A percentile compares a stretch with the other conserved stretches of the same genome.
Evolutionary conservation across 1,140 invertebrate genomes (phyloP).

Genomic region (Pogonognathellus flavescens): DNA sequence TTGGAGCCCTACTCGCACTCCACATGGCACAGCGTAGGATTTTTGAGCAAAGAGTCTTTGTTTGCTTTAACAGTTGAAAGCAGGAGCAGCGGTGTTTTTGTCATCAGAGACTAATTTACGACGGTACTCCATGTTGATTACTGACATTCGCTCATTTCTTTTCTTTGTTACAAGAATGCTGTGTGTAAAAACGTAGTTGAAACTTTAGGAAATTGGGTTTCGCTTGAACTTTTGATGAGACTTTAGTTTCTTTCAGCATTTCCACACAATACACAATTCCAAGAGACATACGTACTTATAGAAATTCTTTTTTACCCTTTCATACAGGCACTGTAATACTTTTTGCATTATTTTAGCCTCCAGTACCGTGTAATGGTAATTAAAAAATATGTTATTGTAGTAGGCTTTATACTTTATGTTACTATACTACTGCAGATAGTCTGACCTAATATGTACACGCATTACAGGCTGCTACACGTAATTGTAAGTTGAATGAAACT

Average conservation of each 20-base stretch:
- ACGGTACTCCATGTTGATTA: slow-evolving; percentile 9
- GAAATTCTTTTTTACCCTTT: no score
- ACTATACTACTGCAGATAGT: no score
- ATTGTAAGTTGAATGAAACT: slow-evolving; percentile 17
- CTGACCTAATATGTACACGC: no score
- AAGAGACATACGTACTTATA: no score
- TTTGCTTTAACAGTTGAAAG: slow-evolving; percentile 9
- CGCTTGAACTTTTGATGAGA: slow-evolving; percentile 5
- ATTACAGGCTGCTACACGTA: not conserved
- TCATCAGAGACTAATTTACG: slow-evolving; percentile 45
- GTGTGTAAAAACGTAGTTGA: not conserved
- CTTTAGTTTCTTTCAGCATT: not conserved
- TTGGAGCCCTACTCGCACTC: not conserved
- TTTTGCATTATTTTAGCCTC: not conserved
- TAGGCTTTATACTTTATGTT: no score
- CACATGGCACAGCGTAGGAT: not conserved
- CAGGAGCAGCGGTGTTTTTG: slow-evolving; percentile 26
- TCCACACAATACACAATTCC: no score
- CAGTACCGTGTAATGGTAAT: not conserved
- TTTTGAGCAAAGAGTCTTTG: not conserved
- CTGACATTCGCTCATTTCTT: slow-evolving; percentile 18
- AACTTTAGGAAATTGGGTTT: slow-evolving; percentile 38
- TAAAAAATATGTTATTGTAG: no score
- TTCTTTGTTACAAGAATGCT: slow-evolving; percentile 28
- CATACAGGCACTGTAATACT: not conserved